Evolutionary conservation across 2,113 vertebrate genomes (phyloP).

Genomic region (Oryzias javanicus): DNA sequence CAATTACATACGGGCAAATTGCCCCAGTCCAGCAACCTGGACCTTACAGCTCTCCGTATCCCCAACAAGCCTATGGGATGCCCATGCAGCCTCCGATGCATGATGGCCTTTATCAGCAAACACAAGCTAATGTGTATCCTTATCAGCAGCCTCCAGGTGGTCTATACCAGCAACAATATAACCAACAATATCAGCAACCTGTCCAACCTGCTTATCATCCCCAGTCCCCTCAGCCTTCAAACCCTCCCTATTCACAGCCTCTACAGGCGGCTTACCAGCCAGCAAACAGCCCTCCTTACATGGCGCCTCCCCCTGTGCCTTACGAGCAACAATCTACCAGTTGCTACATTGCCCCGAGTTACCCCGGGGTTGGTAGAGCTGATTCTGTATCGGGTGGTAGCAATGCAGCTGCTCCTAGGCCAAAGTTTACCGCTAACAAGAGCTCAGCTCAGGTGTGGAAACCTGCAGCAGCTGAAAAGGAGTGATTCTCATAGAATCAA

Average conservation of each 20-base stretch:
- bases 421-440: constrained; percentile 96
- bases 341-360: constrained; percentile 66
- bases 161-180: constrained; percentile 66
- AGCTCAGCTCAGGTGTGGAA: constrained; percentile 94
- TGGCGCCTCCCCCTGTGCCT: constrained; percentile 63
- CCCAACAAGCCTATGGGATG: constrained; percentile 77
- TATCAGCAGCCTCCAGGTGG: constrained; percentile 59
- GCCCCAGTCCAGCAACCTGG: constrained; percentile 71
- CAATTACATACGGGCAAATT: constrained; percentile 66
- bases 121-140: constrained; percentile 57
- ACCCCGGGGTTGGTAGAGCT: constrained; percentile 80
- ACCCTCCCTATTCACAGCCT: constrained; percentile 56
- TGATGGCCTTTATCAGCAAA: constrained; percentile 75
- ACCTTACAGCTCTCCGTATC: constrained; percentile 67
- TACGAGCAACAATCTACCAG: constrained; percentile 65
- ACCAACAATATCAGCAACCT: constrained; percentile 68
- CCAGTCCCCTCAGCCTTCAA: constrained; percentile 55
- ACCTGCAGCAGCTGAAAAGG: constrained; percentile 83
- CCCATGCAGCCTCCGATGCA: constrained; percentile 71
- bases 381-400: constrained; percentile 72
- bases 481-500: constrained; percentile 57
- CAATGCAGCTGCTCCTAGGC: constrained; percentile 84
- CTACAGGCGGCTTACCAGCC: constrained; percentile 63
- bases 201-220: constrained; percentile 59
- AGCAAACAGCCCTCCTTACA: constrained; percentile 64